phyloP scores from a whole-genome alignment of 2,888 invertebrate species.

The Pterostichus madidus region DNA sequence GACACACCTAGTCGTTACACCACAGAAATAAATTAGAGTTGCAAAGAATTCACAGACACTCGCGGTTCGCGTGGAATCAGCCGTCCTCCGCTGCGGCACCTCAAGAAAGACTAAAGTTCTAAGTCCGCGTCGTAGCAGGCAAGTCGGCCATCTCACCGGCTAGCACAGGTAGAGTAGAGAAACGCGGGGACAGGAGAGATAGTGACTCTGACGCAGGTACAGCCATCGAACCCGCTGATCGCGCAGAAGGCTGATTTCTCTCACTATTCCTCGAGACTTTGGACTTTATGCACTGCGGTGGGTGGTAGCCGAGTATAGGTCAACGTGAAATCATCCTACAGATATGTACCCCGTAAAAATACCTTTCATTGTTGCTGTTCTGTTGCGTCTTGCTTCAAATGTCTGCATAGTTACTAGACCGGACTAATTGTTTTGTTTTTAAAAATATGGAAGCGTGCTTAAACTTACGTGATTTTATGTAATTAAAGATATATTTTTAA shows the following conservation, averaged over 20 bases:
- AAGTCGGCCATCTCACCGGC: conserved; percentile 51
- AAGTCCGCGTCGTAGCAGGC: conserved; percentile 1
- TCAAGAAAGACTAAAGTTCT: conserved; percentile 45
- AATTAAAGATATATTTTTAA: background rate
- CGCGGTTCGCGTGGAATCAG: conserved; percentile 18
- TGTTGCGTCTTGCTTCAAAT: background rate
- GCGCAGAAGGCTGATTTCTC: background rate
- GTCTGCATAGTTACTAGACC: conserved; percentile 36
- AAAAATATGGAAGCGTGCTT: conserved; percentile 1
- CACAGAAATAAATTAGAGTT: conserved; percentile 15
- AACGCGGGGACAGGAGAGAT: background rate
- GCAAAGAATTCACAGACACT: conserved; percentile 32
- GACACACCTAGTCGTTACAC: conserved; percentile 3
- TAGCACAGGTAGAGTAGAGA: conserved; percentile 17
- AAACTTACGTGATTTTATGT: conserved; percentile 16
- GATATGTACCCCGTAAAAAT: conserved; percentile 58
- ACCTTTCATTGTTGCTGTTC: conserved; percentile 15
- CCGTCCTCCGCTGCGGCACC: conserved; percentile 48
- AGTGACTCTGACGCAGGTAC: conserved; percentile 66
- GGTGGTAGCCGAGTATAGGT: conserved; percentile 65
- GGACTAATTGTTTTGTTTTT: conserved; percentile 23
- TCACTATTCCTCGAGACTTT: background rate
- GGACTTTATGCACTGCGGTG: conserved; percentile 40
- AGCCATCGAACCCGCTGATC: conserved; percentile 58
- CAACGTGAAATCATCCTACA: conserved; percentile 65